A percentile compares a stretch with the other conserved stretches of the same genome.
phyloP scores from a whole-genome alignment of 2,888 invertebrate genomes.

The Geotrupes spiniger region DNA sequence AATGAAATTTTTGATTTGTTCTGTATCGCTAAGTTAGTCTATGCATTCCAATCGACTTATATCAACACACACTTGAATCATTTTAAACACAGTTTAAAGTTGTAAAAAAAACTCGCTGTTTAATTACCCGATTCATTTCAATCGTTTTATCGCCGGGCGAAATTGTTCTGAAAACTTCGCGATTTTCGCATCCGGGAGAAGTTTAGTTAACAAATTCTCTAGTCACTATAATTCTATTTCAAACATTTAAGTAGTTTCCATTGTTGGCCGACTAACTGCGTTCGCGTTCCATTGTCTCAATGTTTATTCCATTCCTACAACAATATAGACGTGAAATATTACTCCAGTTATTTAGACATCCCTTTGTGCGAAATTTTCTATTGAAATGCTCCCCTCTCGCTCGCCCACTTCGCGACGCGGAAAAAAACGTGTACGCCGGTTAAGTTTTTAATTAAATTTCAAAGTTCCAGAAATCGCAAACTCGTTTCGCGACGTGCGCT shows the following conservation, averaged over 20 bases:
- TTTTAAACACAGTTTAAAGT: no score
- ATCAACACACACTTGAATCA: no score
- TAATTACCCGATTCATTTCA: no score
- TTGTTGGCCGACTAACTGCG: slow-evolving; percentile 30
- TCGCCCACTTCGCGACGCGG: neutral
- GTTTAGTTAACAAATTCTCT: slow-evolving; percentile 6
- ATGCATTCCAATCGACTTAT: no score
- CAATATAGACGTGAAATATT: slow-evolving; percentile 42
- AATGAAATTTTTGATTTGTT: no score
- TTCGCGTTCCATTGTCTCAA: slow-evolving; percentile 39
- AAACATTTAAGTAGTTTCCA: slow-evolving; percentile 38
- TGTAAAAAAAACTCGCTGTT: no score
- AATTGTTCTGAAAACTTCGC: neutral
- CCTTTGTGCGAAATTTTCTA: slow-evolving; percentile 26
- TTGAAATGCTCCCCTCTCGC: slow-evolving; percentile 8
- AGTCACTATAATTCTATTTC: slow-evolving; percentile 33
- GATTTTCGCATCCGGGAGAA: neutral
- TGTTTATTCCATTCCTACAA: slow-evolving; percentile 39
- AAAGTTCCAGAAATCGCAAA: neutral
- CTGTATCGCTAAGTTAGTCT: no score
- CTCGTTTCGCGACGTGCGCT: neutral
- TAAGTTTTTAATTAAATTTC: slow-evolving; percentile 3
- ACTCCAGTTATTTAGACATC: slow-evolving; percentile 37
- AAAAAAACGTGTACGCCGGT: neutral
- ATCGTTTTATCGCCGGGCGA: neutral